Percentiles rank a stretch among this genome's conserved stretches.
These are phyloP conservation scores for Neosilurus hyrtlii DNA, from an alignment of 2,797 vertebrate species.

Conservation along the genomic window DNA sequence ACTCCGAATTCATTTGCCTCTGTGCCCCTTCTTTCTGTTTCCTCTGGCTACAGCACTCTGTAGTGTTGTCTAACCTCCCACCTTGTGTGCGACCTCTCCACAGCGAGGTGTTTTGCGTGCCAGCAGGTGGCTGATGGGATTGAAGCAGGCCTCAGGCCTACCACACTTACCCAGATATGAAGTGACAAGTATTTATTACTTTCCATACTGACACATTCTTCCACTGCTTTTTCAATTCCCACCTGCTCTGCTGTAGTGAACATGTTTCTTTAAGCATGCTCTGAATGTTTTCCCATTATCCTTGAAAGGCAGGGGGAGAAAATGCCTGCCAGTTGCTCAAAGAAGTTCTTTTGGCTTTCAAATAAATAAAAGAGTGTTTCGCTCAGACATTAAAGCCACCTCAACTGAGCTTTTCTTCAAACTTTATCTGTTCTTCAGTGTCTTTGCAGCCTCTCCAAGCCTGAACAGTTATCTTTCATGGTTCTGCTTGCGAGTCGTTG, in stretches of 20 bases:
- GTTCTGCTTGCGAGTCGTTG: not conserved
- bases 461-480: not conserved
- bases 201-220: not conserved
- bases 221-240: not conserved
- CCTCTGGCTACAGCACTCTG: conserved; percentile 54
- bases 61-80: conserved; percentile 43
- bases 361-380: conserved; percentile 21
- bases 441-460: not conserved
- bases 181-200: conserved; percentile 19
- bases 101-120: conserved; percentile 52
- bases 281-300: conserved; percentile 4
- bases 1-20: conserved; percentile 20
- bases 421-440: not conserved
- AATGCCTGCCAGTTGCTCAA: not conserved
- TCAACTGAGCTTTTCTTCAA: conserved; percentile 1
- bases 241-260: conserved; percentile 1
- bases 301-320: conserved; percentile 5
- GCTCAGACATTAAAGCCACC: conserved; percentile 24
- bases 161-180: not conserved
- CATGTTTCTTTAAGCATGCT: conserved; percentile 1
- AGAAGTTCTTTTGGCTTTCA: not conserved
- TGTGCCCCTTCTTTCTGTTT: conserved; percentile 45
- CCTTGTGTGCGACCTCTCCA: conserved; percentile 58
- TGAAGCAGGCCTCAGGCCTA: conserved; percentile 25
- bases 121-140: conserved; percentile 55